Evolutionary conservation across 2,888 invertebrate genomes (phyloP), one percentile per base, ranked within the genome.

Genomic region (Hermaeophaga mercurialis): DNA sequence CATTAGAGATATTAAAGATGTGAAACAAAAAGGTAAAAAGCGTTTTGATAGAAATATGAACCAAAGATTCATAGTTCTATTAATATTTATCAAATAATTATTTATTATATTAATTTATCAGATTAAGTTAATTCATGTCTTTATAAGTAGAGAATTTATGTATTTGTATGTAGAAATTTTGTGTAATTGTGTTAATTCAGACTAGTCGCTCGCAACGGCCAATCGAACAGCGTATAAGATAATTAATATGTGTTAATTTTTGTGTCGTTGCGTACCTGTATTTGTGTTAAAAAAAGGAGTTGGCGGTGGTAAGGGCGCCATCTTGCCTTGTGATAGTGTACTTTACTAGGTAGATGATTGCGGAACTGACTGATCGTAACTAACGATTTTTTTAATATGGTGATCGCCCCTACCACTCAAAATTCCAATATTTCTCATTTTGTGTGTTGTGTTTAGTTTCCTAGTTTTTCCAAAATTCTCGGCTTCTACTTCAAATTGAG

Each of bases 141-240:
- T 68, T 63, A 65, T 62, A 63, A 64, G 45, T 58, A 54, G 41
- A 69, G 66, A 68, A 71, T 71, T 73, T 73, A 73, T 71, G 70
- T 73, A 69, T 70, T 72, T 72, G 67, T 71, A 68, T 75, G 75
- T 77, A 78, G 77, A 75, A 75, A 74, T 75, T 74, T 75, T 64
- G 75, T 77, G 76, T 76, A 73, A 68, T 66, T 63, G 66, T 54
- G 70, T 65, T 65, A 71, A 43, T 66, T 69, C 66, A 72, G 62
- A 71, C 75, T 76, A 76, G 75, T 75, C 75, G 70, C 70, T 68
- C 58, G 72, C 71, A 72, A 72, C 69, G 69, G 67, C 66, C 56
- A 49, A 50, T 38, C 44, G 46, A 43, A 60, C 26, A 34, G 59
- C 44, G 52, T 39, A 39, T 18, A 38, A 38, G 5, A 43, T 7